Evolutionary conservation across 53 echinoderm and acorn worm genomes (phyloP).

Genomic region (Antedon mediterranea): DNA sequence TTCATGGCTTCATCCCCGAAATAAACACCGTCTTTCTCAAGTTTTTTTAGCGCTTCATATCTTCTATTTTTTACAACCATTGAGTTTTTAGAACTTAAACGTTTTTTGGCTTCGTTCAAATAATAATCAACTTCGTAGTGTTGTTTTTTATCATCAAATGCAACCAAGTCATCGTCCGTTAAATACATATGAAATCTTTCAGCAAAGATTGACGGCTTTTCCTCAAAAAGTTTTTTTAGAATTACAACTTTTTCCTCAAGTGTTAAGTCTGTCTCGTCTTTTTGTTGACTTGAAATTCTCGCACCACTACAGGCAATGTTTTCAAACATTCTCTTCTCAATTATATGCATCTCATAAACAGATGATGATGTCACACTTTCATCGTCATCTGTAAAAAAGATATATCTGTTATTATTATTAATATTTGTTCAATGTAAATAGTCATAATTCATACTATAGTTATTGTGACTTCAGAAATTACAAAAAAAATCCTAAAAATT

Average conservation of each 20-base stretch:
- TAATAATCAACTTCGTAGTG: constrained; percentile 70
- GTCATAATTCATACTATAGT: no score
- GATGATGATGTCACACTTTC: not conserved
- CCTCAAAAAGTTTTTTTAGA: constrained; percentile 27
- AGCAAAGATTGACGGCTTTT: constrained; percentile 47
- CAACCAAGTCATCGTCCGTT: constrained; percentile 26
- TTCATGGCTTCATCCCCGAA: constrained; percentile 80
- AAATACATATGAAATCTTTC: constrained; percentile 49
- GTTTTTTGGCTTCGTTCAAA: constrained; percentile 36
- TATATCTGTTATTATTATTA: no score
- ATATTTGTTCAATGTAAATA: no score
- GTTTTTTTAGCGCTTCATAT: constrained; percentile 74
- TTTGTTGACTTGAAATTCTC: constrained; percentile 55
- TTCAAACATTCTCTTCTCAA: constrained; percentile 35
- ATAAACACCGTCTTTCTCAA: constrained; percentile 54
- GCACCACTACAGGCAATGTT: constrained; percentile 55
- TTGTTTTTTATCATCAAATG: constrained; percentile 28
- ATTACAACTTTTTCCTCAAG: constrained; percentile 32
- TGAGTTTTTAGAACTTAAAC: constrained; percentile 19
- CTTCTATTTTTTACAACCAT: constrained; percentile 43
- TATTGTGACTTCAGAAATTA: no score
- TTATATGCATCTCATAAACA: constrained; percentile 6
- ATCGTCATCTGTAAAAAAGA: not conserved
- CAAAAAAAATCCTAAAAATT: no score
- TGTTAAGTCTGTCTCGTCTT: constrained; percentile 47